Percentiles rank a stretch among this genome's conserved stretches.
phyloP scores from a whole-genome alignment of 2,113 vertebrate species.

The Machaerirhynchus nigripectus region DNA sequence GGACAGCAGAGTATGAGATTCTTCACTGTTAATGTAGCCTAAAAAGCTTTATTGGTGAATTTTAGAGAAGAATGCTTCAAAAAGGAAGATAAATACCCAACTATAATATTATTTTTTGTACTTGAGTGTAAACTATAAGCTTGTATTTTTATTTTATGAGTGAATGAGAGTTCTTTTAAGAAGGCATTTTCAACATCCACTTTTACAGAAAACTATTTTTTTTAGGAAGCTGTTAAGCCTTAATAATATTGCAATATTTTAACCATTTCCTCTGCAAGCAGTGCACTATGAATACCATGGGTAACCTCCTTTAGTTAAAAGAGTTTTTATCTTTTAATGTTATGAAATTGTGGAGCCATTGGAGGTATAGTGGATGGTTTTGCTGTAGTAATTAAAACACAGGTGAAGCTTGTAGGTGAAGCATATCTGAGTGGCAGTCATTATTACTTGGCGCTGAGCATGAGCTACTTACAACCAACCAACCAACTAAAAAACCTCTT shows the following conservation, averaged over 20 bases:
- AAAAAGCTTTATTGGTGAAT: background rate
- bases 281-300: background rate
- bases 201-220: background rate
- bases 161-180: background rate
- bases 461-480: background rate
- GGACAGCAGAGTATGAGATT: background rate
- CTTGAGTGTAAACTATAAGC: background rate
- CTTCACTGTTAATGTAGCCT: background rate
- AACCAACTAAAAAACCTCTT: background rate
- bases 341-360: slow-evolving; percentile 6
- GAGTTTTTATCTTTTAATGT: background rate
- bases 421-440: slow-evolving; percentile 59
- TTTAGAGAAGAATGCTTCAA: background rate
- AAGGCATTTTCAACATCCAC: background rate
- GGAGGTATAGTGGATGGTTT: slow-evolving; percentile 33
- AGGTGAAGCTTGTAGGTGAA: slow-evolving; percentile 57
- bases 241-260: background rate
- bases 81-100: background rate
- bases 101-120: background rate
- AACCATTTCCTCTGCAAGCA: background rate
- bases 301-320: background rate
- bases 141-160: background rate
- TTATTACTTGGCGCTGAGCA: slow-evolving; percentile 24
- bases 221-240: background rate
- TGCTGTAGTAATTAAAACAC: slow-evolving; percentile 63